Evolutionary conservation across 1,140 invertebrate genomes (phyloP), one percentile per base, ranked within the genome.

Genomic region (Melitaea cinxia): DNA sequence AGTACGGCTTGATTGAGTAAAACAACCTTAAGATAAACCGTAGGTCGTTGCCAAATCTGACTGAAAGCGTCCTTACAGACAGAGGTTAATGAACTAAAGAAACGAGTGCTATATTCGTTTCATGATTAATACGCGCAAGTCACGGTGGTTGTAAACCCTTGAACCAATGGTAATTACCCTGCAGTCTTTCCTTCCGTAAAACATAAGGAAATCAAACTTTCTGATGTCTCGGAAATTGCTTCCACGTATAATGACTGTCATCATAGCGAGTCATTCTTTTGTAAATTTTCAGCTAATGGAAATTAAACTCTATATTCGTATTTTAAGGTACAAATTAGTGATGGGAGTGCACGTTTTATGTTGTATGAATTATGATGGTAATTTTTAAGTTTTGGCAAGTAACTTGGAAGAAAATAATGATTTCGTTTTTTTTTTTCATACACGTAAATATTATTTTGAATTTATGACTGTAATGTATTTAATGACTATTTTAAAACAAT

Each of bases 151-250:
- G 5, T 17, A 19, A 5, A 19, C 39, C 39, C 61, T 64, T 70
- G 68, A 70, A 60, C 62, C 50, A 49, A 0, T 30, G 54, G 54
- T 47, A 52, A 65, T 55, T 19, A 57, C 59, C 63, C 59, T 14
- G 4, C 24, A 49, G 14, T 12, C 17, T 30, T 67, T 35, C 58
- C 54, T 61, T 45, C 62, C 53, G 62, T 3, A 30, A 15, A 21
- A 47, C 28, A 65, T 14, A 37, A 66, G 63, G 64, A 70, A 70
- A 26, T 58, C 7, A 50, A 55, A 45, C 63, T 70, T 58, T 62
- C 64, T 70, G 68, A 66, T 70, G 64, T 5, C 61, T 56, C 14
- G 52, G 10, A 66, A 58, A 70, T 57, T 50, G 37, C 58, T 66
- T 66, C 68, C 68, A 52, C 30, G 28, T 10, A 21, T 56, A 45